A percentile compares a stretch with the other conserved stretches of the same genome.
Evolutionary conservation across 2,797 vertebrate genomes (phyloP).

Genomic region (Iguana delicatissima): DNA sequence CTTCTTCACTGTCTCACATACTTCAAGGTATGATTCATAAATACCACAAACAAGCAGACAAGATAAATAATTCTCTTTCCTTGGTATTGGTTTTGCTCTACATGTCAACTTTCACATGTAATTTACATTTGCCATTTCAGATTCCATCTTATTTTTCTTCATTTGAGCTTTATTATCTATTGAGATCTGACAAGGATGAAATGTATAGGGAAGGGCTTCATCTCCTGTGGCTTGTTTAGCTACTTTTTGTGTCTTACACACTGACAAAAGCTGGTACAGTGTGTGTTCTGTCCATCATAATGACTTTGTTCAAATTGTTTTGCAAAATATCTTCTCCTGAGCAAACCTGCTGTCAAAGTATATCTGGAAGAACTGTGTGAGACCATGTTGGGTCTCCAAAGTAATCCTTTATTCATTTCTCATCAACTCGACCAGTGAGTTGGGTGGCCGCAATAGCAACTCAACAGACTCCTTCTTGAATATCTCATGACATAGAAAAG

Average conservation of each 20-base stretch:
- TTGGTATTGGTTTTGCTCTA: neutral
- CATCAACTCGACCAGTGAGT: constrained; percentile 19
- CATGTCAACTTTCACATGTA: neutral
- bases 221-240: constrained; percentile 27
- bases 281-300: constrained; percentile 16
- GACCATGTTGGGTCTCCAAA: constrained; percentile 2
- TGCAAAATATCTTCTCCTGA: constrained; percentile 29
- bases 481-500: neutral
- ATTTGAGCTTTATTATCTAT: neutral
- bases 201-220: neutral
- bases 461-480: constrained; percentile 21
- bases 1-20: neutral
- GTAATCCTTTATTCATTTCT: constrained; percentile 35
- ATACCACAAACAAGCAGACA: neutral
- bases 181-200: neutral
- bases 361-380: constrained; percentile 21
- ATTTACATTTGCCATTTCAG: neutral
- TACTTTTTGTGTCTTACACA: neutral
- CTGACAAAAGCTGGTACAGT: constrained; percentile 19
- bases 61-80: neutral
- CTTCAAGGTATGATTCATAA: constrained; percentile 4
- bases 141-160: constrained; percentile 20
- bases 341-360: constrained; percentile 25
- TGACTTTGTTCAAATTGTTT: constrained; percentile 31
- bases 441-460: constrained; percentile 10